Conservation (phyloP, 2,797 vertebrate species). For the Neosilurus mollespiculum region DNA sequence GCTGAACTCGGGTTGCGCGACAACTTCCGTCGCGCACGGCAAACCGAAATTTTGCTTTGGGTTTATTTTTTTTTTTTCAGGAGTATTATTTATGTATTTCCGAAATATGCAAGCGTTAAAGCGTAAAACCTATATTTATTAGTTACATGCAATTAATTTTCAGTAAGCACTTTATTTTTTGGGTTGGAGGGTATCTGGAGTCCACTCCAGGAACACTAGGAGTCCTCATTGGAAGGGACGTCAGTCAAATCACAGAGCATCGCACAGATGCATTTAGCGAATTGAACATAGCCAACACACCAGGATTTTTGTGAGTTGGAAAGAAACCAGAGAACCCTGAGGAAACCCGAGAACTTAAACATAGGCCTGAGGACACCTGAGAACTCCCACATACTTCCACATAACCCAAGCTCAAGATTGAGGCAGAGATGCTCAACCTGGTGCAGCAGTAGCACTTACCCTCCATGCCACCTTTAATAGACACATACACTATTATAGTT, state of each 20-base stretch:
- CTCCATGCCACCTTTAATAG: not conserved
- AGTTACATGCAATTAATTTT: not conserved
- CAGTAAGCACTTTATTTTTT: not conserved
- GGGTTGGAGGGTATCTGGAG: not conserved
- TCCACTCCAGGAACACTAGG: too few relatives aligned
- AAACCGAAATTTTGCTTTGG: not conserved
- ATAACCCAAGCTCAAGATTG: not conserved
- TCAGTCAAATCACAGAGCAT: not conserved
- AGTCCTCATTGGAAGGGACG: not conserved
- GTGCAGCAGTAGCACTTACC: not conserved
- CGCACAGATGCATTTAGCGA: not conserved
- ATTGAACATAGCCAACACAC: not conserved
- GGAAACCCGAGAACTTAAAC: not conserved
- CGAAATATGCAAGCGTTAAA: not conserved
- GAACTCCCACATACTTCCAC: not conserved
- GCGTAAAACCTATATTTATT: not conserved
- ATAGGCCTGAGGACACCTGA: not conserved
- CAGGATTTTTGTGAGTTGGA: not conserved
- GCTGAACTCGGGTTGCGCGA: slow-evolving; percentile 5
- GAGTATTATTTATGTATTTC: not conserved
- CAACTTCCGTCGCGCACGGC: not conserved
- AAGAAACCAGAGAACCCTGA: not conserved
- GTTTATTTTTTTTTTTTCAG: too few relatives aligned
- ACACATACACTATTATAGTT: not conserved
- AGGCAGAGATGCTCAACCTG: not conserved